These are phyloP conservation scores for Sarcophaga rosellei DNA, from an alignment of 2,888 invertebrate species.

Conservation along the genomic window DNA sequence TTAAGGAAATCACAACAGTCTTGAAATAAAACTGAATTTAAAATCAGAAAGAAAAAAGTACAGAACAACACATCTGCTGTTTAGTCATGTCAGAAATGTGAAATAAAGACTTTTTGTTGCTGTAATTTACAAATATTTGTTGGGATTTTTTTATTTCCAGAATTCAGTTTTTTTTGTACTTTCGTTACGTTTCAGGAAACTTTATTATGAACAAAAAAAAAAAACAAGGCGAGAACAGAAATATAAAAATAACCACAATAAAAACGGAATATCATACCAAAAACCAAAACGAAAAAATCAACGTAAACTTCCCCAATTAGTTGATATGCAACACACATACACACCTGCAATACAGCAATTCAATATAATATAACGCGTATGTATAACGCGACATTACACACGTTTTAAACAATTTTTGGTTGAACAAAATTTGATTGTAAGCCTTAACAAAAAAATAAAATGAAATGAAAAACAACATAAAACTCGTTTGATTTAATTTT, in stretches of 20 bases:
- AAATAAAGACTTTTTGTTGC: conserved; percentile 1
- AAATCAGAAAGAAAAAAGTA: conserved; percentile 7
- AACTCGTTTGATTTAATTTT: conserved; percentile 47
- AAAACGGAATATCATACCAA: background rate
- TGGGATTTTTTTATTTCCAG: conserved; percentile 4
- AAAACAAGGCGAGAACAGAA: conserved; percentile 4
- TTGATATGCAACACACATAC: conserved; percentile 26
- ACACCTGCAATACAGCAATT: background rate
- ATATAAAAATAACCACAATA: background rate
- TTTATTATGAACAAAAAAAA: background rate
- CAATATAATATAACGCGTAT: background rate
- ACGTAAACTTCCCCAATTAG: conserved; percentile 25
- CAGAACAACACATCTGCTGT: conserved; percentile 32
- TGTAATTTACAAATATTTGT: conserved; percentile 34
- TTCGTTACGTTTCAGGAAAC: conserved; percentile 7
- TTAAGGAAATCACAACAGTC: conserved; percentile 16
- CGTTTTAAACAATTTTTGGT: conserved; percentile 19
- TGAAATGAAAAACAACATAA: background rate
- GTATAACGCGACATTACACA: conserved; percentile 9
- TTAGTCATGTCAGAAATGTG: conserved; percentile 3
- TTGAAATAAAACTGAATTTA: conserved; percentile 1
- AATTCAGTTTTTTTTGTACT: conserved; percentile 7
- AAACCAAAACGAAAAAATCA: background rate
- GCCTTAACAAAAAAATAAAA: background rate
- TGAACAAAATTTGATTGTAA: background rate